These are phyloP conservation scores for Brachyalestes nurse DNA, from an alignment of 2,797 vertebrate genomes.

Conservation along the genomic window DNA sequence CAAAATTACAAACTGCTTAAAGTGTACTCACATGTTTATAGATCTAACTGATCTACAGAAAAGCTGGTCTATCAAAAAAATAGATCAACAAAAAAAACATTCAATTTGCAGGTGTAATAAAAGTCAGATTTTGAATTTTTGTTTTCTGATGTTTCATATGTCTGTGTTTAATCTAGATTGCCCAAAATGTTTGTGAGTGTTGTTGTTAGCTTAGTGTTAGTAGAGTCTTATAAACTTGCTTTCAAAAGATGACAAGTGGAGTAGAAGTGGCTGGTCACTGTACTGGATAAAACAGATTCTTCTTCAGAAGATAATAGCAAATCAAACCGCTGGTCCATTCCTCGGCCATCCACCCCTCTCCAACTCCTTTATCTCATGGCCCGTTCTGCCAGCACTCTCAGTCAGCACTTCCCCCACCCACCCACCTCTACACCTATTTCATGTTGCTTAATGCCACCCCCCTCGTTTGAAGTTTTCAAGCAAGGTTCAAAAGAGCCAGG, in stretches of 20 bases:
- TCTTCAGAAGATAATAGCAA: not conserved
- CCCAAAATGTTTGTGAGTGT: too few relatives aligned
- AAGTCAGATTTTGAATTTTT: not conserved
- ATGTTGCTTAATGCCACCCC: conserved; percentile 92
- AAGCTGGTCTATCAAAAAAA: too few relatives aligned
- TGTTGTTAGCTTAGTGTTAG: too few relatives aligned
- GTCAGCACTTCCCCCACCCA: not conserved
- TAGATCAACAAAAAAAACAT: not conserved
- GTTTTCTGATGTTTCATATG: not conserved
- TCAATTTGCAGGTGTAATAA: not conserved
- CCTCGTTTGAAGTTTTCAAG: conserved; percentile 91
- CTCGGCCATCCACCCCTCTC: not conserved
- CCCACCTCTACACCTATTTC: conserved; percentile 77
- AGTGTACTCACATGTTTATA: not conserved
- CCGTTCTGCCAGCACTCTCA: conserved; percentile 32
- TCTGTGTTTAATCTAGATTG: too few relatives aligned
- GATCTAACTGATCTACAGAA: not conserved
- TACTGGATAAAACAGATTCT: not conserved
- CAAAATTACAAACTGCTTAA: not conserved
- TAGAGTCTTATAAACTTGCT: too few relatives aligned
- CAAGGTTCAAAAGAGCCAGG: conserved; percentile 94
- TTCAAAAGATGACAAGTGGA: not conserved
- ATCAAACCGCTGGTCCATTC: conserved; percentile 12
- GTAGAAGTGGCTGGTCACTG: not conserved
- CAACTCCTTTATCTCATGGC: conserved; percentile 1